Evolutionary conservation across 2,888 invertebrate species (phyloP).

Genomic region (Atethmia centrago): DNA sequence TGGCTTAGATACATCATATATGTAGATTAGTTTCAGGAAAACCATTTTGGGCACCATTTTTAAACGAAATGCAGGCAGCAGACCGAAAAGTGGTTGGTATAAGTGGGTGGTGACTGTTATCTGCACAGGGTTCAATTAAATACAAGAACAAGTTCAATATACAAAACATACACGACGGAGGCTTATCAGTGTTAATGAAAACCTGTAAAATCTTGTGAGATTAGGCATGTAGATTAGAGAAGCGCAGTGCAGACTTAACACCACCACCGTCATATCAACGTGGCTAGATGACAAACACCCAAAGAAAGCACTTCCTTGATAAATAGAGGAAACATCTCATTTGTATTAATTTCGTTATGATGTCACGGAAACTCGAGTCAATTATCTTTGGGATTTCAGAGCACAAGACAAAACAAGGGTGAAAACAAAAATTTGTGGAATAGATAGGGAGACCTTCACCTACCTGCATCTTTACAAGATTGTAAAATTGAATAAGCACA

Average conservation of each 20-base stretch:
- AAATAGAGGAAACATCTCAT: neutral
- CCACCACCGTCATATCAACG: neutral
- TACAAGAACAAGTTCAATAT: neutral
- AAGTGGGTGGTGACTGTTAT: neutral
- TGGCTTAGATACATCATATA: too few species aligned
- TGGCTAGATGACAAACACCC: neutral
- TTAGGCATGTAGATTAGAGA: neutral
- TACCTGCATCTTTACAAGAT: neutral
- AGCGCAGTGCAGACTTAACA: conserved; percentile 3
- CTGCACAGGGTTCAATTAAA: neutral
- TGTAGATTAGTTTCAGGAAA: neutral
- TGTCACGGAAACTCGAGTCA: neutral
- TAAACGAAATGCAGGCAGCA: neutral
- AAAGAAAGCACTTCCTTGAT: neutral
- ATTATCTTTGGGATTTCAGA: neutral
- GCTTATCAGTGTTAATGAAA: conserved; percentile 6
- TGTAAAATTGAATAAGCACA: neutral
- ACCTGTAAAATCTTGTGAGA: neutral
- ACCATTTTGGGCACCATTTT: neutral
- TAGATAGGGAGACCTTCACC: too few species aligned
- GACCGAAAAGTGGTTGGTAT: neutral
- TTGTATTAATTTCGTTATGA: neutral
- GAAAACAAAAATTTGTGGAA: too few species aligned
- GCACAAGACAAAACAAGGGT: too few species aligned
- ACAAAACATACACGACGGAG: neutral